Base-by-base conservation (phyloP, 2,797 vertebrate genomes). In the Melanotaenia boesemani region DNA sequence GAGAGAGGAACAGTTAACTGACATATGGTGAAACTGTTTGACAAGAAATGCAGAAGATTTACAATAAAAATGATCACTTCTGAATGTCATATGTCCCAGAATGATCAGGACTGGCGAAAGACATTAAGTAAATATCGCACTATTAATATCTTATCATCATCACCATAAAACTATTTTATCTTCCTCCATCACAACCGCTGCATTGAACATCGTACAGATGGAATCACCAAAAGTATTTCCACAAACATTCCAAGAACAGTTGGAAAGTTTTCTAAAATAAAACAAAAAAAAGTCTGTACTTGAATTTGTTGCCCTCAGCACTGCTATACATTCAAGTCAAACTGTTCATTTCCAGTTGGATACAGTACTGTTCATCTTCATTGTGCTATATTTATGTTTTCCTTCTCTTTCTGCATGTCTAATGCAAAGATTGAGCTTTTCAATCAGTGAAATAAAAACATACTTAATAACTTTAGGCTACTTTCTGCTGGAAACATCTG, bases 401-500 rank as follows among this genome's bases (percentile, higher is more conserved):
- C 95, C 95, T 93, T 96, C 94, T 92, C 90, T 95, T 97, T 95
- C 95, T 97, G 96, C 96, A 97, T 97, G 96, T 96, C 94, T 96
- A 94, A 97, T 96, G 96, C 95, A 96, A 97, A 96, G 94, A 96
- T 96, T 96, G 95, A 96, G 96, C 96, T 97, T 97, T 97, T 96
- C 95, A 97, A 95, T 96, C 96, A 95, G 96, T 96, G 95, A 96
- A 97, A 97, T 95, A 96, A 95, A 96, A 92, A 84, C 79, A 48
- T 84, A 85, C 91, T 92, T 92, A 93, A 93, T 56, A 67, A 88
- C 83, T 82, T 71, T 89, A 85, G 83, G 86, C 81, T 87, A 92
- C 85, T 85, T 93, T 73, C 39, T 13, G 12, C 39, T 15, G 39
- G 39, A 41, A 41, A 15, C 13, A 15, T 41, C 39, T 41, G 13